Percentiles rank a stretch among this genome's conserved stretches.
Evolutionary conservation across 2,888 invertebrate genomes (phyloP).

Genomic region (Synanthedon formicaeformis): DNA sequence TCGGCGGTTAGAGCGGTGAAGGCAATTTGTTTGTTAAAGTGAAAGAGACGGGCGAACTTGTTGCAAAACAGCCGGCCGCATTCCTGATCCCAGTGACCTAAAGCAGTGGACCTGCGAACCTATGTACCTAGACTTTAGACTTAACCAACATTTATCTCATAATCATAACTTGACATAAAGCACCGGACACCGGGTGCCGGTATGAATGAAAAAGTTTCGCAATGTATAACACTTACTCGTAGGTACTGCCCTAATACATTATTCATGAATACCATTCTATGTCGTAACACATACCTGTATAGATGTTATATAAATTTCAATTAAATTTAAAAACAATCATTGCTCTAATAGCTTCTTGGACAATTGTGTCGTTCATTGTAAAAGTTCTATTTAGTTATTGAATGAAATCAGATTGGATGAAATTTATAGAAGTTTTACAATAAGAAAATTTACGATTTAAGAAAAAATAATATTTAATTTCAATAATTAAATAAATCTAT

Average conservation of each 20-base stretch:
- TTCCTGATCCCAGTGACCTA: conserved; percentile 66
- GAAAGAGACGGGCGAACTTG: conserved; percentile 50
- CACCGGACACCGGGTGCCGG: neutral
- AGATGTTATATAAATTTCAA: neutral
- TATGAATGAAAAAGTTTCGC: neutral
- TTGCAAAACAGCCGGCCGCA: conserved; percentile 61
- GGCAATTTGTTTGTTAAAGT: conserved; percentile 11
- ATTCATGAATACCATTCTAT: neutral
- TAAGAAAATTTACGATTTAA: too few relatives aligned
- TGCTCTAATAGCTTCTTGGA: too few relatives aligned
- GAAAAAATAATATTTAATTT: too few relatives aligned
- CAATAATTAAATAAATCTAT: too few relatives aligned
- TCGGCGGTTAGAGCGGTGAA: conserved; percentile 17
- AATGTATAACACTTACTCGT: neutral
- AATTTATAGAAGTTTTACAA: too few relatives aligned
- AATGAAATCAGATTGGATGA: too few relatives aligned
- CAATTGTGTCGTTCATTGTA: too few relatives aligned
- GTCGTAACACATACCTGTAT: neutral
- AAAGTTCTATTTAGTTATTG: too few relatives aligned
- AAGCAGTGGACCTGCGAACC: conserved; percentile 24
- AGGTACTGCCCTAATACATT: neutral
- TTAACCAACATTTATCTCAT: neutral
- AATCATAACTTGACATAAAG: neutral
- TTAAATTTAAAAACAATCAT: too few relatives aligned
- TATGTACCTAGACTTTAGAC: neutral